phyloP scores from a whole-genome alignment of 2,888 invertebrate species.

The Microplitis deprimator region DNA sequence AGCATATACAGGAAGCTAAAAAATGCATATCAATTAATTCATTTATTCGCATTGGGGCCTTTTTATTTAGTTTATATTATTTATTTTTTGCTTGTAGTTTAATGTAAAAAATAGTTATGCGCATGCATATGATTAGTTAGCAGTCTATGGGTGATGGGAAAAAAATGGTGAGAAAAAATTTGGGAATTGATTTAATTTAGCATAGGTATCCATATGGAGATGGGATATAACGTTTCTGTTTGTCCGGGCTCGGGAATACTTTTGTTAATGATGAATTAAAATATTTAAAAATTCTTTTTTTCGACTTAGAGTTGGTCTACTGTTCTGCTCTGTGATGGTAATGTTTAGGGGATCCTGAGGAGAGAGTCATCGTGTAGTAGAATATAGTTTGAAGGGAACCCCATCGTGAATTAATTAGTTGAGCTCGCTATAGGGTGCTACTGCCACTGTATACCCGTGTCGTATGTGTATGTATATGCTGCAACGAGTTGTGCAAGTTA shows the following conservation, averaged over 20 bases:
- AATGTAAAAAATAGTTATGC: too few relatives aligned
- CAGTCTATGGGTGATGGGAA: background rate
- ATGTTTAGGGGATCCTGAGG: slow-evolving; percentile 28
- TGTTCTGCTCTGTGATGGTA: slow-evolving; percentile 23
- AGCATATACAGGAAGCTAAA: too few relatives aligned
- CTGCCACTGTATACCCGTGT: slow-evolving; percentile 19
- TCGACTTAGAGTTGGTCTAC: slow-evolving; percentile 11
- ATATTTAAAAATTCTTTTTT: slow-evolving; percentile 24
- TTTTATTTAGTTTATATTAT: slow-evolving; percentile 8
- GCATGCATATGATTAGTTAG: too few relatives aligned
- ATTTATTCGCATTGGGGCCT: background rate
- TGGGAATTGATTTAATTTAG: background rate
- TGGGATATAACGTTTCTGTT: slow-evolving; percentile 6
- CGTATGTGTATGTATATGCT: slow-evolving; percentile 4
- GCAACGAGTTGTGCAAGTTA: slow-evolving; percentile 12
- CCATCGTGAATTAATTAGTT: slow-evolving; percentile 67
- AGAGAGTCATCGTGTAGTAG: slow-evolving; percentile 29
- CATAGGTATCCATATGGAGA: background rate
- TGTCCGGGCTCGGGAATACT: background rate
- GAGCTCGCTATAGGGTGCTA: slow-evolving; percentile 57
- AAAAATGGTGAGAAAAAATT: background rate
- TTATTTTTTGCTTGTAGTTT: background rate
- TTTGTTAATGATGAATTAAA: slow-evolving; percentile 17
- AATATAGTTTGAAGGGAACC: slow-evolving; percentile 52
- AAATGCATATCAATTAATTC: slow-evolving; percentile 27